Evolutionary conservation across 1,140 invertebrate genomes (phyloP), one percentile per base, ranked within the genome.

Genomic region (Musca domestica): DNA sequence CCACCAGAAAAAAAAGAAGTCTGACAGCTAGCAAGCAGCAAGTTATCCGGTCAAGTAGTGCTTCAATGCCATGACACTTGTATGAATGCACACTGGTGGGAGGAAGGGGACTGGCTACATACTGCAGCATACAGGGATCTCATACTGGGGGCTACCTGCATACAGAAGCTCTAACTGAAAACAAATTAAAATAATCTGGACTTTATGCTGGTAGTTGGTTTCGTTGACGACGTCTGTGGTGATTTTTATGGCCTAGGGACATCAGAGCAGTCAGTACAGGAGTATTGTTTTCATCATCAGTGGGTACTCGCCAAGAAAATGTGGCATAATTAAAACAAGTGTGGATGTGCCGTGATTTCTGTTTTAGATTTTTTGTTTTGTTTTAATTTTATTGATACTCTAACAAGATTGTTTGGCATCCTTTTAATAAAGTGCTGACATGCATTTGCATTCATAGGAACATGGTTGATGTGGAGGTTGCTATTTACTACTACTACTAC

Each of bases 341-440:
- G 56, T 41, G 34, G 34, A 7, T 5, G 4, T 41, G 34, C 2
- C 12, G 34, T 41, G n/a, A n/a, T n/a, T n/a, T n/a, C n/a, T n/a
- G n/a, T n/a, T n/a, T n/a, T n/a, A n/a, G n/a, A n/a, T 41, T 5
- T 41, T 12, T 2, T 41, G 34, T 41, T 7, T 41, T 30, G 27
- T 30, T 30, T 3, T 9, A 30, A 30, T 41, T 41, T 41, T 41
- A 7, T 61, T 41, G 10, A 27, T 41, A 61, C 56, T 61, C 56
- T 61, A 61, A 61, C 27, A 61, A 61, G 56, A 34, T 61, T 61
- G 56, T 61, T 61, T 61, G 56, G 56, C 56, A 61, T 61, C 56
- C 30, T 34, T 61, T 61, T 61, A 61, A 61, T 61, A 61, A 61
- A 61, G 56, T 61, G 56, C n/a, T 61, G 56, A 61, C 56, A 61